Percentiles rank a stretch among this genome's conserved stretches.
phyloP scores from a whole-genome alignment of 2,797 vertebrate genomes.

The Miichthys miiuy region DNA sequence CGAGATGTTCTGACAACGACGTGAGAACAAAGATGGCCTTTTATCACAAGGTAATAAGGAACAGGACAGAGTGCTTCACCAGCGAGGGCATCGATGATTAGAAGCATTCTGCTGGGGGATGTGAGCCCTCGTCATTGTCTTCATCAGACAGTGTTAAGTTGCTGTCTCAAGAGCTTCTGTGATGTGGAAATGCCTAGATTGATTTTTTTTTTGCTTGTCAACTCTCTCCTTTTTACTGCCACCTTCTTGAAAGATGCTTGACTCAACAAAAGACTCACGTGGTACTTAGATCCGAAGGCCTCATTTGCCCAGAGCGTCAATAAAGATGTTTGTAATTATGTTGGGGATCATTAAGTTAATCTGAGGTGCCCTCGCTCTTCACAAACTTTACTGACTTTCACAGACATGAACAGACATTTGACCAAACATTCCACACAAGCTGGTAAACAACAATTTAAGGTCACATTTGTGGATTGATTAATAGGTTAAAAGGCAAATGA shows the following conservation, averaged over 20 bases:
- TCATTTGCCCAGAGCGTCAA: slow-evolving; percentile 70
- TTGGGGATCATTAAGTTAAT: slow-evolving; percentile 16
- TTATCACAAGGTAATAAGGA: slow-evolving; percentile 33
- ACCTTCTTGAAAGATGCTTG: slow-evolving; percentile 65
- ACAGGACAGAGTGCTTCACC: neutral
- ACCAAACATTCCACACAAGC: neutral
- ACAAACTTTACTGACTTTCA: slow-evolving; percentile 30
- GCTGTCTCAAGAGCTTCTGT: slow-evolving; percentile 53
- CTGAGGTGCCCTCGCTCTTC: slow-evolving; percentile 17
- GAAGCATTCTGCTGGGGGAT: slow-evolving; percentile 45
- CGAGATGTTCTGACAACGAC: slow-evolving; percentile 12
- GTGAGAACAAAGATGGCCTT: slow-evolving; percentile 54
- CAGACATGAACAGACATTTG: neutral
- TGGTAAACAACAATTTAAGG: too few relatives aligned
- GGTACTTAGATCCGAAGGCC: slow-evolving; percentile 39
- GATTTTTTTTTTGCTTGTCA: slow-evolving; percentile 65
- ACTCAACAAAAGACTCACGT: slow-evolving; percentile 30
- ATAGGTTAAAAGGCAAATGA: too few relatives aligned
- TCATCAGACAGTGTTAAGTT: slow-evolving; percentile 44
- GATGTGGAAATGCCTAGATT: slow-evolving; percentile 71
- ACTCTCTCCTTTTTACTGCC: slow-evolving; percentile 48
- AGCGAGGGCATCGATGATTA: slow-evolving; percentile 59
- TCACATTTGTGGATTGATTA: too few relatives aligned
- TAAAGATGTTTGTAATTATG: slow-evolving; percentile 59
- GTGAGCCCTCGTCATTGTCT: slow-evolving; percentile 33